Conservation (phyloP, 2,113 vertebrate species). For the Coregonus clupeaformis region DNA sequence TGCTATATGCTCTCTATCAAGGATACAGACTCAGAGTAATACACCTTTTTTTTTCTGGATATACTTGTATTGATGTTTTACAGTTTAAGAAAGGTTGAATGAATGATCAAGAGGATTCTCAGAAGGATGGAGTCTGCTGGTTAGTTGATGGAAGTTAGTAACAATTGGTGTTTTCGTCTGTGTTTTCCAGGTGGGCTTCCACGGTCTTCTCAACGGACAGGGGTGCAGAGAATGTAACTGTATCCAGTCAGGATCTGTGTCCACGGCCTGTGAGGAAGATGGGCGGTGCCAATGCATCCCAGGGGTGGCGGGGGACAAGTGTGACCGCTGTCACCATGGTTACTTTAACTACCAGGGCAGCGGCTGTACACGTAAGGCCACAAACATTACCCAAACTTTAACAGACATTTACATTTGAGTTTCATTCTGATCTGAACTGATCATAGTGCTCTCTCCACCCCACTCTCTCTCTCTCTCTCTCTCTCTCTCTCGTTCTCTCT, state of each 20-base stretch:
- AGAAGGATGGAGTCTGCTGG: too few relatives aligned
- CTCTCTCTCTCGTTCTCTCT: not conserved
- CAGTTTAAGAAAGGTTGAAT: too few relatives aligned
- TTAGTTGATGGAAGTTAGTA: not conserved
- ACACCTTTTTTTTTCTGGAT: too few relatives aligned
- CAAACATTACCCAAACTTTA: slow-evolving; percentile 43
- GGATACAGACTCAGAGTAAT: slow-evolving; percentile 3
- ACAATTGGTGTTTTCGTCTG: not conserved
- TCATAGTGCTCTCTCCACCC: not conserved
- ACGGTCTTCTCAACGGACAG: slow-evolving; percentile 72
- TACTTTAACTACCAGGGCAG: slow-evolving; percentile 75
- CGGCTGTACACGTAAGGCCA: slow-evolving; percentile 81
- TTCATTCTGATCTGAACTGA: not conserved
- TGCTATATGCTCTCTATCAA: not conserved
- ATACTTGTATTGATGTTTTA: not conserved
- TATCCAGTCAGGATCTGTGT: slow-evolving; percentile 74
- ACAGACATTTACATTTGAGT: not conserved
- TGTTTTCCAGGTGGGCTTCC: slow-evolving; percentile 78
- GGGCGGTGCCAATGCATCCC: slow-evolving; percentile 81
- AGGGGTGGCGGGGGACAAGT: slow-evolving; percentile 82
- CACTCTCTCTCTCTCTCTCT: not conserved
- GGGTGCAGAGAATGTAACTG: slow-evolving; percentile 85
- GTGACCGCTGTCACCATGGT: slow-evolving; percentile 82
- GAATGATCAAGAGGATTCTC: too few relatives aligned
- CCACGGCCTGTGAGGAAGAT: slow-evolving; percentile 71